These are phyloP conservation scores for Adelosebastes latens DNA, from an alignment of 2,797 vertebrate genomes.

Conservation along the genomic window DNA sequence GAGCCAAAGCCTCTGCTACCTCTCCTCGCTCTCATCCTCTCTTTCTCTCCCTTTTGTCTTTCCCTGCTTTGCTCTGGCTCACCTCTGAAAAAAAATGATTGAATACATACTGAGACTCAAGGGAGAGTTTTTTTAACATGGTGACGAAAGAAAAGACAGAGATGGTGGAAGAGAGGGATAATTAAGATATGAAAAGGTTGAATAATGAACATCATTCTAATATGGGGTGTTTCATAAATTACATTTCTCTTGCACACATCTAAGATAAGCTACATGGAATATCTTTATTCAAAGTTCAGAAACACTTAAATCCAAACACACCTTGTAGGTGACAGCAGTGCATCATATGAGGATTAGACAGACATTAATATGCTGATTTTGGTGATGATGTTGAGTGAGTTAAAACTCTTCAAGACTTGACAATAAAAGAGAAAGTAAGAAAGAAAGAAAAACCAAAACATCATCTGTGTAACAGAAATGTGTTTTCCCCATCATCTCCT, in stretches of 20 bases:
- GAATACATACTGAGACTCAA: background rate
- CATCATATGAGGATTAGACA: background rate
- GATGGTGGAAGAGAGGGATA: background rate
- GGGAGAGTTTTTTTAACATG: background rate
- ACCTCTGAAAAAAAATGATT: conserved; percentile 15
- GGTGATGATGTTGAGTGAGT: background rate
- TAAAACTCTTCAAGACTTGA: too few relatives aligned
- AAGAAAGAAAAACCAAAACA: too few relatives aligned
- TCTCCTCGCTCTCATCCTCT: conserved; percentile 6
- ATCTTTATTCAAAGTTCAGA: background rate
- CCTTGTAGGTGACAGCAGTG: background rate
- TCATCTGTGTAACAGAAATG: background rate
- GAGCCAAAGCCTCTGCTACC: conserved; percentile 31
- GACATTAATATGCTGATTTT: background rate
- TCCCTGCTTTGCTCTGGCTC: conserved; percentile 20
- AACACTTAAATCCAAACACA: background rate
- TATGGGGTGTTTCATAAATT: background rate
- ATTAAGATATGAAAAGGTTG: background rate
- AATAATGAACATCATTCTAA: background rate
- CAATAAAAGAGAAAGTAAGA: too few relatives aligned
- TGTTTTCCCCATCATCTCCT: background rate
- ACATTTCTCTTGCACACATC: background rate
- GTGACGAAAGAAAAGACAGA: background rate
- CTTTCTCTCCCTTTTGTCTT: conserved; percentile 3
- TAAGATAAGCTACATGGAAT: background rate